Conservation (phyloP, 2,113 vertebrate genomes). For the Cryptotis parvus region DNA sequence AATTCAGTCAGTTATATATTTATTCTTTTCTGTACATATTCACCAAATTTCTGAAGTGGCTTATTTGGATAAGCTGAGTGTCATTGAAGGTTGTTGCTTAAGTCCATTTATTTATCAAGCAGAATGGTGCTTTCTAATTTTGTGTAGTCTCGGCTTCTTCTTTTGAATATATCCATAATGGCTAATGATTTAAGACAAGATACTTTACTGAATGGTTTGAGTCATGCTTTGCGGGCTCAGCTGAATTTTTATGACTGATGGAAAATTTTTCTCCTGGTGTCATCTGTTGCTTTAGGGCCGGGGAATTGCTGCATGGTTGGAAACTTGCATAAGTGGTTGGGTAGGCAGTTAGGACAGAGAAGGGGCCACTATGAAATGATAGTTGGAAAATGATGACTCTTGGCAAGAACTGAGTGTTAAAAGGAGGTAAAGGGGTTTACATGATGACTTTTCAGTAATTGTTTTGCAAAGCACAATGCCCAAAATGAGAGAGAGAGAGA, state of each 20-base stretch:
- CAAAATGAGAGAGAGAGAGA: no score
- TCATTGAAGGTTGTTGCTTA: background rate
- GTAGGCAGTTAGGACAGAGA: no score
- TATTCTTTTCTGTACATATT: background rate
- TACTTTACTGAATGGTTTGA: background rate
- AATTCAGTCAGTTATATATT: no score
- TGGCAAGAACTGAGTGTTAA: no score
- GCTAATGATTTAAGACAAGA: background rate
- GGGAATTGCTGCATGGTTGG: no score
- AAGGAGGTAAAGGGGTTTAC: no score
- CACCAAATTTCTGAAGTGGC: background rate
- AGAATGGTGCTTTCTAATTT: background rate
- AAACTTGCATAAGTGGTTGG: no score
- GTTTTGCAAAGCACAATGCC: no score
- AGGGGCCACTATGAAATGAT: no score
- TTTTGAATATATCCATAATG: background rate
- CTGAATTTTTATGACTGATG: background rate
- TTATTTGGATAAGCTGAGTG: background rate
- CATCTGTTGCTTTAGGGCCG: no score
- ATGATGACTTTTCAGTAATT: no score
- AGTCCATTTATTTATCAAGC: background rate
- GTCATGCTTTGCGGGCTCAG: background rate
- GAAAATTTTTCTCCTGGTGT: background rate
- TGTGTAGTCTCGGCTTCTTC: background rate
- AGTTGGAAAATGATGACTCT: no score